Conservation (phyloP, 2,113 vertebrate genomes). For the Rhabdomys dilectus region DNA sequence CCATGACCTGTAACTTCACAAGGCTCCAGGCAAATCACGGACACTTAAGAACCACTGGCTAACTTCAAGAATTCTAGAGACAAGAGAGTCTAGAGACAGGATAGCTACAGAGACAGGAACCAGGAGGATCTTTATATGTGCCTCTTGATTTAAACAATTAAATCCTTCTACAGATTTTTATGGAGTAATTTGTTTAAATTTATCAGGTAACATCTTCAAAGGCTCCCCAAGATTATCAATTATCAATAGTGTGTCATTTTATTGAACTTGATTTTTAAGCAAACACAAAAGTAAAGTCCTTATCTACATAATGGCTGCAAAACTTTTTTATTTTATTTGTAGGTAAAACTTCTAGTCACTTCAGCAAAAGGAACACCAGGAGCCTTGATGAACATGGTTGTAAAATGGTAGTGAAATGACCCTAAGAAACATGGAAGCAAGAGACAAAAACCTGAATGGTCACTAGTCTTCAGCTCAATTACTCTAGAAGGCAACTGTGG, state of each 20-base stretch:
- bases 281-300: conserved; percentile 27
- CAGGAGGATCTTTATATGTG: not conserved
- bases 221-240: not conserved
- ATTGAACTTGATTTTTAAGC: conserved; percentile 39
- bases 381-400: not conserved
- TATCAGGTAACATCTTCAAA: conserved; percentile 9
- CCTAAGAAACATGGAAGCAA: not conserved
- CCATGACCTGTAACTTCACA: not conserved
- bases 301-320: not conserved
- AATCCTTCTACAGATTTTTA: not conserved
- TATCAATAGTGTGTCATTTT: not conserved
- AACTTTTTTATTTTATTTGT: conserved; percentile 7
- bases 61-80: not conserved
- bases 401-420: not conserved
- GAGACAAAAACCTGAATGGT: not conserved
- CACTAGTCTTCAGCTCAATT: not conserved
- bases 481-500: not conserved
- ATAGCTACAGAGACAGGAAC: not conserved
- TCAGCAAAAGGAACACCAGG: not conserved
- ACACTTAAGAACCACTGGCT: not conserved
- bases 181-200: not conserved
- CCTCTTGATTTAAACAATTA: not conserved
- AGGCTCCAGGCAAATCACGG: not conserved
- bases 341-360: not conserved
- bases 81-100: not conserved